Percentiles rank a stretch among this genome's conserved stretches.
phyloP scores from a whole-genome alignment of 2,113 vertebrate species.

The Lagopus muta region DNA sequence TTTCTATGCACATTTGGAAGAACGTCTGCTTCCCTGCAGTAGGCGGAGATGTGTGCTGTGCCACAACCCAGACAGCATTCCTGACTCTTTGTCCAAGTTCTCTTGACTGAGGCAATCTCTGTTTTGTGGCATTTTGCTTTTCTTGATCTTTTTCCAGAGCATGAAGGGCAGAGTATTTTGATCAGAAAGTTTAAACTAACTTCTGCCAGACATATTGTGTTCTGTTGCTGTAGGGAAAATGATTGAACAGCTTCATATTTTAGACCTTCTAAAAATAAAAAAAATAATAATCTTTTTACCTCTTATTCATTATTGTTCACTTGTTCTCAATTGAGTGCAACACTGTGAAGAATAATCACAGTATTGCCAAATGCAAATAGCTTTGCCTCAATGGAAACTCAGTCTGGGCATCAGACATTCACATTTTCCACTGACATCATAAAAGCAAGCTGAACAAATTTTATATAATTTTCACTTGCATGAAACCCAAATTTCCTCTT shows the following conservation, averaged over 20 bases:
- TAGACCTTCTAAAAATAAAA: too few species aligned
- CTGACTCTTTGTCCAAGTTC: neutral
- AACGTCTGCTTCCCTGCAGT: neutral
- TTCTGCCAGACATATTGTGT: slow-evolving; percentile 10
- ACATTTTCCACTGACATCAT: slow-evolving; percentile 59
- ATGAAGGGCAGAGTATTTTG: neutral
- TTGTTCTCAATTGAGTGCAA: slow-evolving; percentile 15
- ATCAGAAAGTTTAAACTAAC: slow-evolving; percentile 38
- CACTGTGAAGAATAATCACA: slow-evolving; percentile 8
- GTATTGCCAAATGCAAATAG: slow-evolving; percentile 38
- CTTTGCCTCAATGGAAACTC: slow-evolving; percentile 23
- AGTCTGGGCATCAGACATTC: slow-evolving; percentile 6
- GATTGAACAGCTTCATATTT: too few species aligned
- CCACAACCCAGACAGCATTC: neutral
- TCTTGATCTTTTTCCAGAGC: neutral
- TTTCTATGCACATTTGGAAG: neutral
- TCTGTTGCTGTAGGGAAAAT: slow-evolving; percentile 20
- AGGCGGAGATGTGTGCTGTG: neutral
- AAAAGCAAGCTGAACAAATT: slow-evolving; percentile 12
- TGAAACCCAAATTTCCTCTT: neutral
- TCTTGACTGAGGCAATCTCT: neutral
- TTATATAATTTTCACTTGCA: neutral
- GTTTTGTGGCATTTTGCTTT: neutral
- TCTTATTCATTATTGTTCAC: neutral
- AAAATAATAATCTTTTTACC: neutral